phyloP scores from a whole-genome alignment of 2,797 vertebrate species.

The Linurgus olivaceus region DNA sequence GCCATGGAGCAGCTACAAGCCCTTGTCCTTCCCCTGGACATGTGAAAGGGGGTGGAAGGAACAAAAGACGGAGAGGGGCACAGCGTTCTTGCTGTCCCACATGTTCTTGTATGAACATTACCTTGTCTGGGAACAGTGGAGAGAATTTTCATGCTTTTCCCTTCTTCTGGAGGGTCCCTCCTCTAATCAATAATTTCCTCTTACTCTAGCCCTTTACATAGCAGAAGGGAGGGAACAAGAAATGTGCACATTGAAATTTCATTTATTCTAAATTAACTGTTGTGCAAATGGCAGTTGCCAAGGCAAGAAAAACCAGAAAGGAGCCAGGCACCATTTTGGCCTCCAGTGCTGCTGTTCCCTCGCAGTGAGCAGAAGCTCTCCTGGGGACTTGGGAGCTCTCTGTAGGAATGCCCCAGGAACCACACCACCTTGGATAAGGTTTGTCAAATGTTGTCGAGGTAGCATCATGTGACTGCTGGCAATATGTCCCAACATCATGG shows the following conservation, averaged over 20 bases:
- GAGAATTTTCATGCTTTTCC: neutral
- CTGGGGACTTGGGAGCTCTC: neutral
- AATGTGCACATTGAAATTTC: neutral
- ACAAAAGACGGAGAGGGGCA: neutral
- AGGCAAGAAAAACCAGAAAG: neutral
- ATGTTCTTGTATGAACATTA: fast-evolving
- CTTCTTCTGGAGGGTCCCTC: neutral
- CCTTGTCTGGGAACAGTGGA: neutral
- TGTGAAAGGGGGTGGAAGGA: neutral
- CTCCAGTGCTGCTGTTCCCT: neutral
- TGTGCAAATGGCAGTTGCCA: neutral
- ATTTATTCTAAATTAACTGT: neutral
- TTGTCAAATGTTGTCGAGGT: neutral
- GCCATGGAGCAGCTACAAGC: neutral
- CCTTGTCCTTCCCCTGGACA: neutral
- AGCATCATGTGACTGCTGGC: fast-evolving
- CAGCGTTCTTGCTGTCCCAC: neutral
- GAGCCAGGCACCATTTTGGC: fast-evolving
- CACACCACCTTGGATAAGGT: neutral
- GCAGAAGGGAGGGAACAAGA: neutral
- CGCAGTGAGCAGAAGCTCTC: fast-evolving
- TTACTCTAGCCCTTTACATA: neutral
- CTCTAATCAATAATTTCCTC: neutral
- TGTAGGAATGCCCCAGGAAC: neutral
- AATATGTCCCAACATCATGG: neutral